A percentile compares a stretch with the other conserved stretches of the same genome.
Evolutionary conservation across 2,797 vertebrate species (phyloP).

Genomic region (Synanceia verrucosa): DNA sequence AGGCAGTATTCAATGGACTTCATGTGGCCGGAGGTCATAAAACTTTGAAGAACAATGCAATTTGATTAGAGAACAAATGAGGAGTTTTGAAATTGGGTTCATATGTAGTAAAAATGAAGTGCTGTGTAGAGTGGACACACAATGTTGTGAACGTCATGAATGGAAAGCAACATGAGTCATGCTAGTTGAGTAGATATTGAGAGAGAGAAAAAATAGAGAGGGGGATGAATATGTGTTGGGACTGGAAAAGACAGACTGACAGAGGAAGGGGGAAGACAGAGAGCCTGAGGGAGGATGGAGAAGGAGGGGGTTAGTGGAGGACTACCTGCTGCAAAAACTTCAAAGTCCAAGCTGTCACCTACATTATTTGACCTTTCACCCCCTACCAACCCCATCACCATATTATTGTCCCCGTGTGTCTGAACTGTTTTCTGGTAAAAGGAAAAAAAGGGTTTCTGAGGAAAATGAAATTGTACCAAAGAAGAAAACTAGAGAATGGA

Average conservation of each 20-base stretch:
- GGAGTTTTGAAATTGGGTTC: background rate
- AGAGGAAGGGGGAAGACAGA: constrained; percentile 19
- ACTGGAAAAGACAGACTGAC: constrained; percentile 35
- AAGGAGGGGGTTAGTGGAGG: constrained; percentile 47
- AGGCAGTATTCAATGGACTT: background rate
- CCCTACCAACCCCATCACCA: constrained; percentile 45
- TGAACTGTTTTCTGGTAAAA: constrained; percentile 14
- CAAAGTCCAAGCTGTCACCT: constrained; percentile 78
- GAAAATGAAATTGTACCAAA: constrained; percentile 29
- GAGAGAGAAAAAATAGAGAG: constrained; percentile 11
- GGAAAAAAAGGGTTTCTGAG: background rate
- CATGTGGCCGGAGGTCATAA: background rate
- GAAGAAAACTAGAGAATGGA: constrained; percentile 4
- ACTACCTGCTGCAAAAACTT: constrained; percentile 75
- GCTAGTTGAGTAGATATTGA: constrained; percentile 20
- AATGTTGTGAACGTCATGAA: too few relatives aligned
- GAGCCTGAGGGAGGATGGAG: constrained; percentile 58
- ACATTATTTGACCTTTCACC: constrained; percentile 77
- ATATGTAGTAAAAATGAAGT: background rate
- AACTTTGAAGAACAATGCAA: background rate
- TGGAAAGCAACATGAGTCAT: constrained; percentile 16
- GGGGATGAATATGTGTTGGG: constrained; percentile 12
- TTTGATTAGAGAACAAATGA: background rate
- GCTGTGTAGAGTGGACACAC: background rate
- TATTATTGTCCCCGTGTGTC: constrained; percentile 51